Base-by-base conservation (phyloP, 2,113 vertebrate species). In the Nibea albiflora region DNA sequence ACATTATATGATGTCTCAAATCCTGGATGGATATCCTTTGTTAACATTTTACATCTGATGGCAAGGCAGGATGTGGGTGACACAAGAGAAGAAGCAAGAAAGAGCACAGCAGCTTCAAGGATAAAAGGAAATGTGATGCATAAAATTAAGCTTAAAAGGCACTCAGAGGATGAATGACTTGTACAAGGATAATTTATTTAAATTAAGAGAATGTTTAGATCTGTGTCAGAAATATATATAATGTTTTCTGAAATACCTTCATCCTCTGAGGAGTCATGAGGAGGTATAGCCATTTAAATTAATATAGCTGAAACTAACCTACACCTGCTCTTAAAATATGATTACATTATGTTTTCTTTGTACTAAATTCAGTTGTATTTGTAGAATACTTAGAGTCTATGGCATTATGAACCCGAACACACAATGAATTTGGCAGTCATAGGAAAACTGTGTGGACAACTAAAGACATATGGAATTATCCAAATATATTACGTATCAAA, bases 81-180 rank as follows among this genome's bases (percentile, higher is more conserved):
- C 49, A 57, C 1, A 46, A 28, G 49, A 61, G 20, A n/a, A 75
- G 6, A 44, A 58, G 24, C 17, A 73, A 54, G n/a, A 67, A 71
- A 57, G 39, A 56, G 26, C 56, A 76, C 11, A 31, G 12, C 69
- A n/a, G 9, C 60, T 76, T 78, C 50, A 83, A 72, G 72, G 58
- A 57, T 74, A 75, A 82, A 79, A 73, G 47, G 46, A 80, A 85
- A 64, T 42, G 72, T 28, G 58, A 66, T 70, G 46, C 54, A 78
- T 26, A 19, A 81, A 22, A 83, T 68, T 79, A 57, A 70, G 60
- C 24, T 68, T 26, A 56, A 78, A 75, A 86, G 78, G 64, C 61
- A 61, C 63, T 31, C 26, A 22, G 66, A 57, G 67, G 11, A 49
- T 62, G 19, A 60, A 73, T 24, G 63, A 22, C 28, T 22, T 60